Evolutionary conservation across 2,113 vertebrate species (phyloP).

Genomic region (Peromyscus leucopus): DNA sequence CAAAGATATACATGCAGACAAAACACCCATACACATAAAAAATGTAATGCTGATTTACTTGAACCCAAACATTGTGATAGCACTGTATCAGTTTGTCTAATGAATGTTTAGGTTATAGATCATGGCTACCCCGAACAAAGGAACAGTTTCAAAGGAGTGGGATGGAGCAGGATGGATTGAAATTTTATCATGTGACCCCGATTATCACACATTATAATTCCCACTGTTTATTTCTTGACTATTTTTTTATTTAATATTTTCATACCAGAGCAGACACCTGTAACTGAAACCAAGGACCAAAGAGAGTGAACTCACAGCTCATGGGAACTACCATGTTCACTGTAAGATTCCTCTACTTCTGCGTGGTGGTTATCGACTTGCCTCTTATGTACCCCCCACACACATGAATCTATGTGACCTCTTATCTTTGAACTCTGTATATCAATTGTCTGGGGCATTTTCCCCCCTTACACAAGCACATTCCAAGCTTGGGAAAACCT

Average conservation of each 20-base stretch:
- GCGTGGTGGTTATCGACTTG: neutral
- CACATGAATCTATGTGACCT: neutral
- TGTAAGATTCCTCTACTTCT: neutral
- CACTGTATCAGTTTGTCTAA: neutral
- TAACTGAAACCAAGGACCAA: neutral
- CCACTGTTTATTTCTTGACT: neutral
- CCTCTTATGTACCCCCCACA: neutral
- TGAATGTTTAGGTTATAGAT: neutral
- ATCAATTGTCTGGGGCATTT: neutral
- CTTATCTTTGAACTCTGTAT: conserved; percentile 16
- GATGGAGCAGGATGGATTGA: neutral
- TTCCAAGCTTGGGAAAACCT: neutral
- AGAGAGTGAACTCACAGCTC: neutral
- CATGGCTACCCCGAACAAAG: neutral
- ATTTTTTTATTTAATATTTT: neutral
- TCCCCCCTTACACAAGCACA: neutral
- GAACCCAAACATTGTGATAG: neutral
- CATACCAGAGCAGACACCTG: neutral
- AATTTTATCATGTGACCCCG: neutral
- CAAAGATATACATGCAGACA: too few species aligned
- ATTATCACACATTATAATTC: neutral
- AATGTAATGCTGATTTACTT: neutral
- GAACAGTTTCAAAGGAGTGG: neutral
- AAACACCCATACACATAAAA: too few species aligned
- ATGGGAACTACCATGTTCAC: neutral